Conservation (phyloP, 2,888 invertebrate species). For the Leptopterna dolabrata region DNA sequence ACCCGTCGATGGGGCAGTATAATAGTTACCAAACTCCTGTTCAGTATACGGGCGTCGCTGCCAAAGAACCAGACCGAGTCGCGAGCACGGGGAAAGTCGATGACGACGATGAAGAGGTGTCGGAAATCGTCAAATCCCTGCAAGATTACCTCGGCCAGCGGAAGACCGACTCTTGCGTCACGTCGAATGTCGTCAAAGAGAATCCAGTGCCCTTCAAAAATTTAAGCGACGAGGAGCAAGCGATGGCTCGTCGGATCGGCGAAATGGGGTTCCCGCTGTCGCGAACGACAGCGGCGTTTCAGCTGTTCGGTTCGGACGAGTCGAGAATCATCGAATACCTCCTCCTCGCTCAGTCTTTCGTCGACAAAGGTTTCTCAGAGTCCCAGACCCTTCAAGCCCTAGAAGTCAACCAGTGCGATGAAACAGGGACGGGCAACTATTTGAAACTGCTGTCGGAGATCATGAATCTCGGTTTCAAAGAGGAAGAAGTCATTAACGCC, state of each 20-base stretch:
- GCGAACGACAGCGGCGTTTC: conserved; percentile 83
- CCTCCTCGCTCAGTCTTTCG: conserved; percentile 72
- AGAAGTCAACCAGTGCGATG: conserved; percentile 67
- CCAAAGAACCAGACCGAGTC: not conserved
- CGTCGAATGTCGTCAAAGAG: not conserved
- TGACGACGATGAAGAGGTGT: not conserved
- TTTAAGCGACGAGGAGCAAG: conserved; percentile 37
- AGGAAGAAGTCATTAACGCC: conserved; percentile 79
- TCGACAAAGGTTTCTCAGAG: conserved; percentile 68
- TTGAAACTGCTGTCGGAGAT: conserved; percentile 75
- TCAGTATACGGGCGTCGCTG: not conserved
- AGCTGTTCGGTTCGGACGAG: conserved; percentile 82
- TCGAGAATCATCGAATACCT: conserved; percentile 79
- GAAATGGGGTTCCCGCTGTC: conserved; percentile 90
- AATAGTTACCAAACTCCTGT: conserved; percentile 27
- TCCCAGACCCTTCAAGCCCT: conserved; percentile 69
- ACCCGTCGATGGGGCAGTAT: not conserved
- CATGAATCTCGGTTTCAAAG: conserved; percentile 85
- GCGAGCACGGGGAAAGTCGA: not conserved
- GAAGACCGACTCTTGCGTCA: not conserved
- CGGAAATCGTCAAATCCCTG: conserved; percentile 45
- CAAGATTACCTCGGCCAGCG: conserved; percentile 20
- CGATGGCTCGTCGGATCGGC: conserved; percentile 71
- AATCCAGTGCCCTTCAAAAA: not conserved
- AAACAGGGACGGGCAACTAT: conserved; percentile 67